These are phyloP conservation scores for Capromys pilorides DNA, from an alignment of 2,797 vertebrate species.

Conservation along the genomic window DNA sequence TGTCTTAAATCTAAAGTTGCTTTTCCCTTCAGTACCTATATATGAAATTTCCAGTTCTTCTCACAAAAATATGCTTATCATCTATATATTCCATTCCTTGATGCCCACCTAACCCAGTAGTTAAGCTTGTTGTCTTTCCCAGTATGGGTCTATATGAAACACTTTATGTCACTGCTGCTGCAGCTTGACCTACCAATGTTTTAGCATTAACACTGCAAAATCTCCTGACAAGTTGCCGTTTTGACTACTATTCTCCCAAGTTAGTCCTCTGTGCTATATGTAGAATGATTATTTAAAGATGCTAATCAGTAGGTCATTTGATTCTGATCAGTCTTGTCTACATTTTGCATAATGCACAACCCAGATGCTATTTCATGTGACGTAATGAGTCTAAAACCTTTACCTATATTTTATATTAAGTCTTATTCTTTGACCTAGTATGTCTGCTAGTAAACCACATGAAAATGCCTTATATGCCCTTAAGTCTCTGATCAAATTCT, in stretches of 20 bases:
- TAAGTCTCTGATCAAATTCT: not conserved
- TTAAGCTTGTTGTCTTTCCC: not conserved
- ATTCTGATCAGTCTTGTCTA: not conserved
- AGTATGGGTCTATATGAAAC: not conserved
- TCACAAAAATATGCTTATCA: not conserved
- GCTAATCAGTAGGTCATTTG: not conserved
- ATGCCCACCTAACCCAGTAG: not conserved
- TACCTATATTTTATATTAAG: not conserved
- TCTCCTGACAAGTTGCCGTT: not conserved
- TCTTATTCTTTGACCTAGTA: not conserved
- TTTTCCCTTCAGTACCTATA: not conserved
- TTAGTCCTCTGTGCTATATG: not conserved
- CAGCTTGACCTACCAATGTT: not conserved
- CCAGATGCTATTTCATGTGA: not conserved
- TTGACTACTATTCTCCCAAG: not conserved
- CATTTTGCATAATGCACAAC: not conserved
- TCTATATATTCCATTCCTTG: not conserved
- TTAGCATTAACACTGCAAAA: not conserved
- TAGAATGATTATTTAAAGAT: not conserved
- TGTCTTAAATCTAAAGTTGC: not conserved
- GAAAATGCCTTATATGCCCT: not conserved
- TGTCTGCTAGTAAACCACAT: not conserved
- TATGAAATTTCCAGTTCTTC: not conserved
- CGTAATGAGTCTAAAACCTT: not conserved
- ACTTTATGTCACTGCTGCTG: not conserved